phyloP scores from a whole-genome alignment of 2,113 vertebrate genomes.

The Chionodraco myersi region DNA sequence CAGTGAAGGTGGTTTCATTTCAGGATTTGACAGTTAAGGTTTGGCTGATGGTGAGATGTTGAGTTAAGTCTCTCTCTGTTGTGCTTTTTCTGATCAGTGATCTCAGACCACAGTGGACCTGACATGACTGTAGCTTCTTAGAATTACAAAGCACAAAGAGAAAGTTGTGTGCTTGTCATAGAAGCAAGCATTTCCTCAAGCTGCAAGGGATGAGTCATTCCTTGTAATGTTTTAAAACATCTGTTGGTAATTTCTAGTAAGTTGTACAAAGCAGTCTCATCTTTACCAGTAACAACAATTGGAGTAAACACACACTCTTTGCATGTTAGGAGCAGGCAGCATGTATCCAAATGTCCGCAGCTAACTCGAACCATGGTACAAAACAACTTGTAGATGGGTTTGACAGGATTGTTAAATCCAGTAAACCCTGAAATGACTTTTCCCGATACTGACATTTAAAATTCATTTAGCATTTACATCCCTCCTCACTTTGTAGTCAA shows the following conservation, averaged over 20 bases:
- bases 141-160: conserved; percentile 50
- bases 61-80: background rate
- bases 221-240: conserved; percentile 64
- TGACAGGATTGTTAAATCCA: background rate
- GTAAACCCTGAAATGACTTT: background rate
- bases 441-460: background rate
- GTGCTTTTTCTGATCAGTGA: conserved; percentile 15
- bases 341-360: conserved; percentile 22
- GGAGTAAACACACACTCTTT: conserved; percentile 43
- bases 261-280: conserved; percentile 63
- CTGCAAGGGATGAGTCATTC: conserved; percentile 67
- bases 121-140: conserved; percentile 51
- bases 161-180: conserved; percentile 52
- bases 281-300: conserved; percentile 61
- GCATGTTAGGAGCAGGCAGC: conserved; percentile 44
- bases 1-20: conserved; percentile 2
- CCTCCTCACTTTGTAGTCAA: background rate
- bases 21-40: conserved; percentile 2
- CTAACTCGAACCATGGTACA: background rate
- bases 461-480: background rate
- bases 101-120: conserved; percentile 39
- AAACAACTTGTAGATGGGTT: conserved; percentile 8
- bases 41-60: background rate
- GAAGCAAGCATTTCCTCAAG: conserved; percentile 49
- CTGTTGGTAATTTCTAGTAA: conserved; percentile 68